Evolutionary conservation across 1,140 invertebrate genomes (phyloP), one percentile per base, ranked within the genome.

Genomic region (Hypothenemus hampei): DNA sequence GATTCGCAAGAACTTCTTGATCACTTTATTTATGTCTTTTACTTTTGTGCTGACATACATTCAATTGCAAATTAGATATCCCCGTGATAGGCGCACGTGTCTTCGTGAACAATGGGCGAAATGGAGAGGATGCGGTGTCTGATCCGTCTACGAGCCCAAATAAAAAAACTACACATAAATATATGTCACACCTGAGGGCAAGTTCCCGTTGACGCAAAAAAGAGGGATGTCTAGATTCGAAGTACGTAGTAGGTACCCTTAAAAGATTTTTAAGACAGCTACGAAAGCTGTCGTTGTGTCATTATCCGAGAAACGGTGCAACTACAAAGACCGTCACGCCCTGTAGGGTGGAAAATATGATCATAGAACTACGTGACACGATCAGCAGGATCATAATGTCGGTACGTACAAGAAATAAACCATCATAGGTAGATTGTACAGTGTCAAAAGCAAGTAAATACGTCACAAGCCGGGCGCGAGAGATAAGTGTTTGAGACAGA

Each of bases 1-100:
- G 54, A 45, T 49, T 49, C 10, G 22, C 20, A 50, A 48, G 35
- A 24, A 23, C 36, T 45, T 52, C 57, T 60, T 60, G 58, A 60
- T 60, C 58, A 60, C 58, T 60, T 60, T 60, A 60, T 60, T 60
- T 60, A 60, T 57, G 49, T 52, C 54, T 37, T n/a, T 48, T 52
- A 53, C 58, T 39, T 56, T 50, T 60, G 52, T 48, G 55, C 53
- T 60, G 55, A 51, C 54, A 37, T 20, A 47, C 48, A 60, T 60
- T 60, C 58, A 60, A 45, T 60, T 60, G 58, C 58, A 60, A 60
- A 60, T 60, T 56, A 60, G 48, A 36, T 22, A 20, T 33, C 41
- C 45, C 11, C 16, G 54, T 35, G 16, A 51, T 16, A 39, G 45
- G 48, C 49, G 58, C 58, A 60, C 58, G 58, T 60, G 58, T 55